Conservation (phyloP, 2,888 invertebrate species). For the Metalampra italica region DNA sequence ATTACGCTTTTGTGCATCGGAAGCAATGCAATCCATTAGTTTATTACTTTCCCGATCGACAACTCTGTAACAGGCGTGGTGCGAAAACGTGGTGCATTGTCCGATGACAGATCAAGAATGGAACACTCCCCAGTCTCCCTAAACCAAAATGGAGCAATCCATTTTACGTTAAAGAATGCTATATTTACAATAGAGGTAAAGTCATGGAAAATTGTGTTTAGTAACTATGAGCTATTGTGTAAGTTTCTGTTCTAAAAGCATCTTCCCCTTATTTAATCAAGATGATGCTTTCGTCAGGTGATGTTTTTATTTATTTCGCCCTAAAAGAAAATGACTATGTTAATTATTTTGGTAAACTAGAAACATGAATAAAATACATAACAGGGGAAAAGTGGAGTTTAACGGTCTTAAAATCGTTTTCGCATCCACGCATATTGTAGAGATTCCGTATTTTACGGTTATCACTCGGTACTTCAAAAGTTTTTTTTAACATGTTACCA, state of each 20-base stretch:
- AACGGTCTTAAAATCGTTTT: no score
- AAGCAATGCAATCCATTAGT: constrained; percentile 15
- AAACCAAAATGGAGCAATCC: constrained; percentile 31
- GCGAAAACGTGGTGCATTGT: constrained; percentile 26
- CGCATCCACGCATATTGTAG: no score
- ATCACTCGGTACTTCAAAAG: no score
- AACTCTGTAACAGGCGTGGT: constrained; percentile 10
- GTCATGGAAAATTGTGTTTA: neutral
- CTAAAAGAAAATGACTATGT: no score
- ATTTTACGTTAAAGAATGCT: constrained; percentile 22
- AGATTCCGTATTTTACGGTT: no score
- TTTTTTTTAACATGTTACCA: no score
- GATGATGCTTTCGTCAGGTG: neutral
- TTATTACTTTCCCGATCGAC: constrained; percentile 19
- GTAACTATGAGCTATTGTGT: neutral
- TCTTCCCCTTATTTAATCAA: neutral
- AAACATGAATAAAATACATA: no score
- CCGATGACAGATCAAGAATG: constrained; percentile 32
- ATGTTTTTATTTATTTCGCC: no score
- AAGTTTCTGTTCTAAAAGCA: neutral
- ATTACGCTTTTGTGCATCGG: no score
- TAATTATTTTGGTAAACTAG: no score
- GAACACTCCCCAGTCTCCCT: constrained; percentile 14
- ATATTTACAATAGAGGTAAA: constrained; percentile 15
- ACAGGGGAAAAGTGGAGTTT: no score